Evolutionary conservation across 1,140 invertebrate species (phyloP), one percentile per base, ranked within the genome.

Genomic region (Brachionus rubens): DNA sequence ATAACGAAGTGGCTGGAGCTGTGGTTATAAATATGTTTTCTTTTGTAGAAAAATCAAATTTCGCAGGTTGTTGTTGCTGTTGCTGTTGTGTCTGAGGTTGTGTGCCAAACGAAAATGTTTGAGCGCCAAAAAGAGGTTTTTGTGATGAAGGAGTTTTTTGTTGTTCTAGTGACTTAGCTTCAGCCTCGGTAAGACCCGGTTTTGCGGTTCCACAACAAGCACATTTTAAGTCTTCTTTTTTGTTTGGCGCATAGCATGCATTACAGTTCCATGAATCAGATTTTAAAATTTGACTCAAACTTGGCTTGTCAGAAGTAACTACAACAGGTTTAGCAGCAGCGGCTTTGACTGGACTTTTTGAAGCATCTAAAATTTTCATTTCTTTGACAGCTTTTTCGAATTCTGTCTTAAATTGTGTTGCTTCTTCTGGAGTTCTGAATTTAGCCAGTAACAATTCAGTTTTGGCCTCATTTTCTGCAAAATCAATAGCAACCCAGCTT

Each of bases 361-460:
- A 33, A 33, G 6, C 36, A n/a, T 72, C 33, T 3, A 72, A 48
- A 26, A 6, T 10, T 41, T 48, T 48, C 68, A 54, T 54, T 12
- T 12, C 5, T 6, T 72, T 12, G 16, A 72, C 46, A 10, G 43
- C 16, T 50, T 48, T 72, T 54, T 72, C 68, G 26, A 72, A 72
- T 48, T 50, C 46, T 12, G 28, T 40, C 40, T 30, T 72, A 54
- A 72, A 72, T 54, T 72, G 43, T 24, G 14, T 26, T 5, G 68
- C 68, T n/a, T 72, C 68, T 50, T 72, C 26, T 36, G n/a, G 14
- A 33, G 4, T 72, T 72, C 19, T 72, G 46, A 72, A 72, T 40
- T 72, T 48, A 10, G 68, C 68, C 14, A 72, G 30, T 19, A 72
- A 26, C 1, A 72, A 6, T 54, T 72, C 68, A 5, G 6, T 50